These are phyloP conservation scores for Aporophyla nigra DNA, from an alignment of 2,888 invertebrate genomes.

Conservation along the genomic window DNA sequence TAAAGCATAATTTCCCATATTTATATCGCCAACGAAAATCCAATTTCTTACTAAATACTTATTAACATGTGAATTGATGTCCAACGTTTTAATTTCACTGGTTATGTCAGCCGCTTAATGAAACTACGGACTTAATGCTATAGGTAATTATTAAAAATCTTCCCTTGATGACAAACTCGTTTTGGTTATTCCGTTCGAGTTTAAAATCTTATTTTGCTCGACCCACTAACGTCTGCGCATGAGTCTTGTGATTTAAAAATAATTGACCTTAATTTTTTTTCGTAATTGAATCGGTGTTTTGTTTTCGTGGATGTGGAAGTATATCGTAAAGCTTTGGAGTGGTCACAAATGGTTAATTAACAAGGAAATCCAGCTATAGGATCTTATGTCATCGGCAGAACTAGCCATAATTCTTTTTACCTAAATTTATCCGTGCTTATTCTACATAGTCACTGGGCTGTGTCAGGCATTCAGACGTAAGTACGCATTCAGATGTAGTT, in stretches of 20 bases:
- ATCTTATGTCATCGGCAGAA: conserved; percentile 13
- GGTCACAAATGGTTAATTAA: conserved; percentile 28
- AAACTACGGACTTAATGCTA: conserved; percentile 66
- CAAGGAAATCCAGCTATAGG: not conserved
- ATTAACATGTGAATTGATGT: conserved; percentile 67
- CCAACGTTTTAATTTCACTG: conserved; percentile 68
- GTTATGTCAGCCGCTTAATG: conserved; percentile 68
- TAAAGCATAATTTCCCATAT: conserved; percentile 59
- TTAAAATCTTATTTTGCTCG: conserved; percentile 53
- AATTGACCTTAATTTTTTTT: conserved; percentile 59
- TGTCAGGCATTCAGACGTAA: not conserved
- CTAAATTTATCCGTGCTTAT: not conserved
- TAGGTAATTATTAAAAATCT: conserved; percentile 66
- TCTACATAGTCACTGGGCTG: not conserved
- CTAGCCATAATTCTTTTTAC: not conserved
- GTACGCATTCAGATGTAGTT: not conserved
- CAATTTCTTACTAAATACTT: conserved; percentile 63
- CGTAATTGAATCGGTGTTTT: conserved; percentile 53
- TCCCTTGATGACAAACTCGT: conserved; percentile 70
- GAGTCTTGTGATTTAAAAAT: conserved; percentile 53
- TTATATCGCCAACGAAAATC: conserved; percentile 55
- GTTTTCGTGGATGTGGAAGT: conserved; percentile 47
- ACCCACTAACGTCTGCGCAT: conserved; percentile 50
- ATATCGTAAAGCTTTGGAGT: conserved; percentile 26
- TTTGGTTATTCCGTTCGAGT: conserved; percentile 50